Base-by-base conservation (phyloP, 2,113 vertebrate genomes). In the Pseudopipra pipra region DNA sequence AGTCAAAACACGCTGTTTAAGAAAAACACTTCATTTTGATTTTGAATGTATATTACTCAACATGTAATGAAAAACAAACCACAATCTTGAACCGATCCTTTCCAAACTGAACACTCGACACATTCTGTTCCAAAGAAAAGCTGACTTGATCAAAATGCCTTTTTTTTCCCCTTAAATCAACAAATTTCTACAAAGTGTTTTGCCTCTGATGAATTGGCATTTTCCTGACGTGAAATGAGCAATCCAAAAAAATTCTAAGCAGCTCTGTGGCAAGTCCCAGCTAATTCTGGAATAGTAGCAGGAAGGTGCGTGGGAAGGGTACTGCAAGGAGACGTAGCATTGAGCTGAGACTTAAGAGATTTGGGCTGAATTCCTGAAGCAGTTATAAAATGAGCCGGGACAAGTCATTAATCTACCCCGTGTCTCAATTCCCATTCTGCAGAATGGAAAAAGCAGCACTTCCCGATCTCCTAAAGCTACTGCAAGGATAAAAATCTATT, bases 281-380 rank as follows among this genome's bases (percentile, higher is more conserved):
- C 93, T 96, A 96, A 96, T 94, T 95, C 59, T 59, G 92, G 95
- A 96, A 84, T 14, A 91, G 95, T 58, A 96, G 82, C 78, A n/a
- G 67, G 93, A 94, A 96, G 95, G 95, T 96, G 96, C 91, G 93
- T 97, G 13, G 96, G 96, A 96, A 96, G 95, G 95, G 88, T 93
- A 74, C 75, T 90, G 89, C 76, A 91, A 90, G 75, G 85, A 97
- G 87, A 87, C 1, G 3, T 49, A 76, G 55, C 46, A 14, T 7
- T 58, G 92, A 92, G 91, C 51, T 39, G 68, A 83, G 80, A 89
- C 33, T 68, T 43, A 62, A 88, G 90, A 93, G 83, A 96, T 96
- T 93, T 93, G 83, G 85, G 89, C 56, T 93, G 82, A 91, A 90
- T 95, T 96, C 75, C 82, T 95, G 75, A 43, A 91, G 59, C 82